Base-by-base conservation (phyloP, 2,113 vertebrate genomes). In the Promerops cafer region DNA sequence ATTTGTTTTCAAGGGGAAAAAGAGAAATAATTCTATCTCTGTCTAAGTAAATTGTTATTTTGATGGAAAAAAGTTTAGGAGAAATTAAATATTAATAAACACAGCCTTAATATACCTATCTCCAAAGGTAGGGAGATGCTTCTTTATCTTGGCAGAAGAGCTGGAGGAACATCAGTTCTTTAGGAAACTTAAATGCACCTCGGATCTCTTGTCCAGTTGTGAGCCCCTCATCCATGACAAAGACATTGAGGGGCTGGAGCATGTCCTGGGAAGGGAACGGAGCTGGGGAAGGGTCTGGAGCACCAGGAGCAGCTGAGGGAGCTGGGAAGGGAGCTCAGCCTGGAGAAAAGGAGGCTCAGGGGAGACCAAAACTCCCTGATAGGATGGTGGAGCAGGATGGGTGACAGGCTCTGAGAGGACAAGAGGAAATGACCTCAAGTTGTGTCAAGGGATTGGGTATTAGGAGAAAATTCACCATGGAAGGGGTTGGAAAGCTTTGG, bases 161-260 rank as follows among this genome's bases (percentile, higher is more conserved):
- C 7, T 28, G 15, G 71, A 81, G 24, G 30, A 9, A 13, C 31
- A 31, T 35, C 40, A 24, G 27, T 30, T 12, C 3, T 9, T 22
- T 37, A 13, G 50, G 49, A 71, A 5, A 76, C 3, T 47, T 39
- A 17, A n/a, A 7, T 30, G 19, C 4, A 44, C 1, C 18, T 72
- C 0, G 0, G 19, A 33, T 28, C 22, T 23, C 44, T 31, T 20
- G 37, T 19, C 23, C 22, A 13, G 15, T 50, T 72, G 19, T 37
- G 31, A 42, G 44, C 3, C 7, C 4, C 14, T 57, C 35, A 71
- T 35, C 3, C 26, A 28, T 7, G 10, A 37, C 22, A 27, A 57
- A 22, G 18, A 23, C 3, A 1, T 20, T 8, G 59, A 50, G 10
- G 35, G 4, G 24, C 13, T 79, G 75, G 42, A 56, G 9, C 0